A percentile compares a stretch with the other conserved stretches of the same genome.
Conservation (phyloP, 2,113 vertebrate genomes). For the Lampris incognitus region DNA sequence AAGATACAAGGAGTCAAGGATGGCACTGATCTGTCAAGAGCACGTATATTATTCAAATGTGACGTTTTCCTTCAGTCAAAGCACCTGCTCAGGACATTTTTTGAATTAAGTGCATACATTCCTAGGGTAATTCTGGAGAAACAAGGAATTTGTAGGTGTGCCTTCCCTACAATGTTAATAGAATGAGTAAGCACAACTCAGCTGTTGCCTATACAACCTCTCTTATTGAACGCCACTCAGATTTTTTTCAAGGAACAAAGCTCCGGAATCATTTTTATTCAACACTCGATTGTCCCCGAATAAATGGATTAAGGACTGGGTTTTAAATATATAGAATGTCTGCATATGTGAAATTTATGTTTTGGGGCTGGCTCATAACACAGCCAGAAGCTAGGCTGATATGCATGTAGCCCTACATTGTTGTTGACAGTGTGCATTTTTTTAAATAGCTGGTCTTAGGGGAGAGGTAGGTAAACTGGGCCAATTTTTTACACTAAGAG, state of each 20-base stretch:
- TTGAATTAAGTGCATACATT: conserved; percentile 7
- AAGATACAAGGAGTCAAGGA: conserved; percentile 8
- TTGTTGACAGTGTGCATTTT: conserved; percentile 43
- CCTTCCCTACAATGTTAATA: conserved; percentile 10
- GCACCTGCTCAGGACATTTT: neutral
- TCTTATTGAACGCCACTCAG: conserved; percentile 24
- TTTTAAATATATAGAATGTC: conserved; percentile 53
- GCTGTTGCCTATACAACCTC: neutral
- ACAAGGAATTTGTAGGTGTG: neutral
- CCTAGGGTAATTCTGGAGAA: conserved; percentile 22
- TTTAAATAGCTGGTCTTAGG: conserved; percentile 38
- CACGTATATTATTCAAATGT: conserved; percentile 8
- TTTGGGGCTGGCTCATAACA: conserved; percentile 48
- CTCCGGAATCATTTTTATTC: conserved; percentile 50
- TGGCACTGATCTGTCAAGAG: conserved; percentile 1
- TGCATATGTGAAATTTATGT: conserved; percentile 51
- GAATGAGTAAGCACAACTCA: conserved; percentile 30
- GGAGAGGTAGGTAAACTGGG: conserved; percentile 15
- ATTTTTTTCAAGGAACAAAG: conserved; percentile 33
- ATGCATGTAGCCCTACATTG: conserved; percentile 37
- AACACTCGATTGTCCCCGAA: conserved; percentile 49
- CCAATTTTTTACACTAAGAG: conserved; percentile 23
- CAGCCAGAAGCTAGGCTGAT: conserved; percentile 44
- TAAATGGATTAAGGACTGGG: conserved; percentile 44
- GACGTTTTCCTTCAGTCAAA: conserved; percentile 1